Conservation (phyloP, 2,888 invertebrate genomes). For the Drosophila barbarae region DNA sequence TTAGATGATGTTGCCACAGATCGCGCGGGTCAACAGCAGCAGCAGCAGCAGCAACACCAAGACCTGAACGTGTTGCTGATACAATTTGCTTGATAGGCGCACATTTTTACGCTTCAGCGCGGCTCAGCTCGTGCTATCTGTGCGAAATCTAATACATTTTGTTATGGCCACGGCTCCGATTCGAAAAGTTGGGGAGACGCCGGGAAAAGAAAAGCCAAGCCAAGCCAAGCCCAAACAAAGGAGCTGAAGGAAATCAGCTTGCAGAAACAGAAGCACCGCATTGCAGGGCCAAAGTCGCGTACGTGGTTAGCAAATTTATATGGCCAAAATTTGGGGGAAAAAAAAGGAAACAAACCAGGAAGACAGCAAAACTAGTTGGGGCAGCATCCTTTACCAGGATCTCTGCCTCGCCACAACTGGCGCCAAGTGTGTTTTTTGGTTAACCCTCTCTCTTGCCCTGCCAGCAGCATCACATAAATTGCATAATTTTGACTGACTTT, state of each 20-base stretch:
- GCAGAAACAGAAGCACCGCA: conserved; percentile 51
- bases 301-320: conserved; percentile 73
- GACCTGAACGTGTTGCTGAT: conserved; percentile 69
- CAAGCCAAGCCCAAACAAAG: conserved; percentile 8
- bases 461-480: conserved; percentile 75
- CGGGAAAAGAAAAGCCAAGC: conserved; percentile 4
- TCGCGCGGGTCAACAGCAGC: conserved; percentile 54
- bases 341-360: conserved; percentile 29
- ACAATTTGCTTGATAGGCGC: conserved; percentile 69
- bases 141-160: conserved; percentile 71
- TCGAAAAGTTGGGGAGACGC: conserved; percentile 4
- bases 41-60: conserved; percentile 35
- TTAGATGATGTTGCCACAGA: conserved; percentile 70
- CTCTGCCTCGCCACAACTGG: conserved; percentile 49
- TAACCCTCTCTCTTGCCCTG: conserved; percentile 53
- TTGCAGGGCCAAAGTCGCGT: conserved; percentile 53
- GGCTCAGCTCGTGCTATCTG: conserved; percentile 53
- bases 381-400: conserved; percentile 14
- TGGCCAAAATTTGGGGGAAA: conserved; percentile 51
- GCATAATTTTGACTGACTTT: conserved; percentile 76
- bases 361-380: conserved; percentile 17
- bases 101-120: conserved; percentile 69
- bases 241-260: conserved; percentile 46
- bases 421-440: conserved; percentile 71
- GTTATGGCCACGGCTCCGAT: conserved; percentile 52